Evolutionary conservation across 2,797 vertebrate genomes (phyloP), one percentile per base, ranked within the genome.

Genomic region (Eidolon dupreanum): DNA sequence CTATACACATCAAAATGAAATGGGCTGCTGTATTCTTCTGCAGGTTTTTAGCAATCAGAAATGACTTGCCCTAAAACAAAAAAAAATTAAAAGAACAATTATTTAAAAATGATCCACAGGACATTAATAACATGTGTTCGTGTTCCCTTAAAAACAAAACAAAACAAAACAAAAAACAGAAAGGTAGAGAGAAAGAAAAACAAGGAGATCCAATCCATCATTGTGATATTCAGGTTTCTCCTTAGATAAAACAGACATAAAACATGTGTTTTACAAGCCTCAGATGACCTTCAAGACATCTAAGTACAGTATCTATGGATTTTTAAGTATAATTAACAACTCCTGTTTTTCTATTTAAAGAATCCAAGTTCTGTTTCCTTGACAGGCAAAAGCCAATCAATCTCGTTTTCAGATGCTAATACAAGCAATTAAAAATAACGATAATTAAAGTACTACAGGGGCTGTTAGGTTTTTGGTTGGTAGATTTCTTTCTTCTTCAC

Each of bases 391-490:
- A 98, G 96, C 97, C 97, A 98, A 98, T 98, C 98, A 98, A 98
- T 98, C 98, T 98, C 98, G 57, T 98, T 98, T 97, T 98, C 98
- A 98, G 98, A 98, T 98, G 98, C 97, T 98, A 98, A 98, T 98
- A 97, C 87, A 97, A 98, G 98, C 98, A 98, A 98, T 98, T 98
- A 98, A 98, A 98, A 98, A 98, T 98, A 98, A 98, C 97, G 98
- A 97, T 98, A 98, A 98, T 98, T 98, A 98, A 98, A 98, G 98
- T 98, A 98, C 97, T 98, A 97, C 95, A 98, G 98, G 94, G 98
- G 86, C 96, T 98, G 92, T 97, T 97, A 94, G 77, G 0, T 65
- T 86, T 97, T 43, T 92, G 98, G 97, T 92, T 97, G 95, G 97
- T 97, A 92, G 71, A 0, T 66, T n/a, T 8, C 94, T 79, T 75